phyloP scores from a whole-genome alignment of 2,113 vertebrate genomes.

The Festucalex cinctus region DNA sequence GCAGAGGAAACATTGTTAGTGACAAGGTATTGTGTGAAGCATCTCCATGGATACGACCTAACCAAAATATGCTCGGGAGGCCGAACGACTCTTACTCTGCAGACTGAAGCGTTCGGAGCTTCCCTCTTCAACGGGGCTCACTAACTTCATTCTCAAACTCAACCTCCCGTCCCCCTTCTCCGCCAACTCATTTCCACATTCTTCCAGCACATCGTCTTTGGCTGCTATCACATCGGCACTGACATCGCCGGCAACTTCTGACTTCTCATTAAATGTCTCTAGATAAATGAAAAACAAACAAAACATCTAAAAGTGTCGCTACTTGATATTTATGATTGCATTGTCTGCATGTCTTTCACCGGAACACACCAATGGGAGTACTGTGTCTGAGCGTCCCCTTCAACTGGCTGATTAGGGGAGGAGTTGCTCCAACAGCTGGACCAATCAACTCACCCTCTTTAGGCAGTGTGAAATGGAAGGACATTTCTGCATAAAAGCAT shows the following conservation, averaged over 20 bases:
- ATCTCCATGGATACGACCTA: neutral
- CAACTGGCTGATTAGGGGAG: constrained; percentile 81
- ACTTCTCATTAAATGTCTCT: constrained; percentile 81
- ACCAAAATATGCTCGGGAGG: neutral
- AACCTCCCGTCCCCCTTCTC: constrained; percentile 77
- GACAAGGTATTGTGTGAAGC: neutral
- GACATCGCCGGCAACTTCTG: constrained; percentile 47
- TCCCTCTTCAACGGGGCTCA: constrained; percentile 83
- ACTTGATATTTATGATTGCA: no score
- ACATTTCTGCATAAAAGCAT: constrained; percentile 44
- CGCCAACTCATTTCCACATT: constrained; percentile 52
- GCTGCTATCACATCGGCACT: constrained; percentile 77
- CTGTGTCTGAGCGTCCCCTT: constrained; percentile 92
- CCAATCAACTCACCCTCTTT: constrained; percentile 86
- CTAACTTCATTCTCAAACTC: constrained; percentile 87
- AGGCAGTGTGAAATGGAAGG: constrained; percentile 84
- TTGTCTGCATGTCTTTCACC: neutral
- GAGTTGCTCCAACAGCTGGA: constrained; percentile 76
- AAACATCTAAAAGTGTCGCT: neutral
- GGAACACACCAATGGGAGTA: constrained; percentile 90
- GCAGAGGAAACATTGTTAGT: constrained; percentile 6
- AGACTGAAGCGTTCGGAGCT: constrained; percentile 86
- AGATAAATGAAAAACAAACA: neutral
- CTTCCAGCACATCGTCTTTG: constrained; percentile 70
- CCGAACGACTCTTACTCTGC: constrained; percentile 80